Evolutionary conservation across 2,888 invertebrate genomes (phyloP).

Genomic region (Pammene aurita): DNA sequence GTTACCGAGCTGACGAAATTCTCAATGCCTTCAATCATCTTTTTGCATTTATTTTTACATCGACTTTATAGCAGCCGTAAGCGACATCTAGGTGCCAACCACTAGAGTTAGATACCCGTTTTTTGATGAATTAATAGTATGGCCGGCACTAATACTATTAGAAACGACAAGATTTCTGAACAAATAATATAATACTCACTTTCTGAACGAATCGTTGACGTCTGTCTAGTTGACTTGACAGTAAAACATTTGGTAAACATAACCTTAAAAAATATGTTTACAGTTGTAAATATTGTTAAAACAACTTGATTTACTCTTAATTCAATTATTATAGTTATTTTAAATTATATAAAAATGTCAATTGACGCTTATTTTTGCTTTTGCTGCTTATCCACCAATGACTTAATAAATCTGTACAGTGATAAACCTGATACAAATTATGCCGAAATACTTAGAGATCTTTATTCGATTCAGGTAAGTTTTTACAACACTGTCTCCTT

Average conservation of each 20-base stretch:
- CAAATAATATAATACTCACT: too few species aligned
- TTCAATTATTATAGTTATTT: neutral
- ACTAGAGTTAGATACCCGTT: too few species aligned
- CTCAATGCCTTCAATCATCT: too few species aligned
- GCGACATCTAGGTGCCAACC: too few species aligned
- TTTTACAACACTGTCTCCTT: neutral
- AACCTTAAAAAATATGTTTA: constrained; percentile 18
- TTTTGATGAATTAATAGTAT: too few species aligned
- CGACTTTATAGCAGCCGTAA: too few species aligned
- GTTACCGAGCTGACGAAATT: too few species aligned
- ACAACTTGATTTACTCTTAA: neutral
- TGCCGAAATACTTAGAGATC: constrained; percentile 38
- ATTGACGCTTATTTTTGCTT: constrained; percentile 50
- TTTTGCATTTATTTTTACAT: too few species aligned
- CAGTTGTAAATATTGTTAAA: neutral
- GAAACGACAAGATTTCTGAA: neutral
- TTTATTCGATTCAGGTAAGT: constrained; percentile 41
- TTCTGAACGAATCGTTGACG: neutral
- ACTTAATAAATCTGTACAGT: constrained; percentile 44
- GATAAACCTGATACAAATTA: constrained; percentile 37
- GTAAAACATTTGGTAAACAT: constrained; percentile 3
- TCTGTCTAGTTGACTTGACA: constrained; percentile 2
- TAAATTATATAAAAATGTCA: constrained; percentile 42
- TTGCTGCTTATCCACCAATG: constrained; percentile 49
- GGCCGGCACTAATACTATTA: too few species aligned